Percentiles rank a stretch among this genome's conserved stretches.
These are phyloP conservation scores for Drosophila dunni DNA, from an alignment of 1,140 invertebrate species.

Conservation along the genomic window DNA sequence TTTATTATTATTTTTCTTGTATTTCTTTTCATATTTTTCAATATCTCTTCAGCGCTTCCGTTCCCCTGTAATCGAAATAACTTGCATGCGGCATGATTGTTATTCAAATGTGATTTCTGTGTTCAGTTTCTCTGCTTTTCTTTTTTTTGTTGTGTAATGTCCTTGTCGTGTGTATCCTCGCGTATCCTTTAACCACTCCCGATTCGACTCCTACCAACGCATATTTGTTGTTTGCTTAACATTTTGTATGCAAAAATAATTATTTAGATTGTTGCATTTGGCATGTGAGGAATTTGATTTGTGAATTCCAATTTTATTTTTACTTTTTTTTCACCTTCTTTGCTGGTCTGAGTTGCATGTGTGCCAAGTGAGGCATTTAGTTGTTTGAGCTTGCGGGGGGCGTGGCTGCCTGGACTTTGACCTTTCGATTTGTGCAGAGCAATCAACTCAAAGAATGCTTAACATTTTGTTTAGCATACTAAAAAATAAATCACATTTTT, in stretches of 20 bases:
- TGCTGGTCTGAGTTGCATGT: slow-evolving; percentile 31
- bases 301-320: slow-evolving; percentile 18
- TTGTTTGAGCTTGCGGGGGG: background rate
- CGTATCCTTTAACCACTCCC: slow-evolving; percentile 38
- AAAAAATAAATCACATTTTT: slow-evolving; percentile 12
- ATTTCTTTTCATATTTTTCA: slow-evolving; percentile 78
- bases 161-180: slow-evolving; percentile 30
- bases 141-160: slow-evolving; percentile 34
- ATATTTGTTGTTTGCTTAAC: slow-evolving; percentile 72
- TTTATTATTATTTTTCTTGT: slow-evolving; percentile 37
- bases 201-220: background rate
- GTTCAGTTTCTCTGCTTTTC: slow-evolving; percentile 55
- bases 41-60: slow-evolving; percentile 57
- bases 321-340: background rate
- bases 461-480: background rate
- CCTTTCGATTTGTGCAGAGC: slow-evolving; percentile 14
- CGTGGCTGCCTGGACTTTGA: slow-evolving; percentile 7
- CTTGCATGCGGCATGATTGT: slow-evolving; percentile 77
- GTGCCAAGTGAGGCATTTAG: slow-evolving; percentile 12
- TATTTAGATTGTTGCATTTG: slow-evolving; percentile 80
- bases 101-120: slow-evolving; percentile 81
- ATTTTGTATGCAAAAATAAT: slow-evolving; percentile 82
- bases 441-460: slow-evolving; percentile 15
- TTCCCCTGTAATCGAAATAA: slow-evolving; percentile 66
- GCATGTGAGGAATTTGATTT: slow-evolving; percentile 45